Base-by-base conservation (phyloP, 1,140 invertebrate species). In the Tribolium madens region DNA sequence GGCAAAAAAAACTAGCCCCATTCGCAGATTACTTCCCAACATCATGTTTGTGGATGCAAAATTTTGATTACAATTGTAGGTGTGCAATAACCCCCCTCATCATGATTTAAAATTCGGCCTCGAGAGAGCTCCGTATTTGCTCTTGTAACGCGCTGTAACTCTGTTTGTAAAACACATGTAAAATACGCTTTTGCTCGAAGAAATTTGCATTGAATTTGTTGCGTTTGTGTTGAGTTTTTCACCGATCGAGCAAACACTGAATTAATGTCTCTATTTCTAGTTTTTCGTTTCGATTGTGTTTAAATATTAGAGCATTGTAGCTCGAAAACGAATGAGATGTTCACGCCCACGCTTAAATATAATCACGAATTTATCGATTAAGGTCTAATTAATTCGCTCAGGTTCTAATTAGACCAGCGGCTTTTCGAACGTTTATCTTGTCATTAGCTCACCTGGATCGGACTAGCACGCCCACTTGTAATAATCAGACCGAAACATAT, bases 281-380 rank as follows among this genome's bases (percentile, higher is more conserved):
- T 26, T 21, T 71, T 50, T 21, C 21, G 46, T 18, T 72, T 48
- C 9, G 5, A 47, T 17, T n/a, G 36, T 48, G 21, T 26, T 26
- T 10, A 17, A 21, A 71, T 71, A 69, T 69, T 69, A 42, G 12
- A 17, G 36, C 12, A 71, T 52, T 52, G 46, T 50, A 46, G 14
- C 7, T 52, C 47, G 36, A 36, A 72, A 72, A 72, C 70, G 42
- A 72, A 72, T 72, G 70, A 72, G 70, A 72, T 72, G 70, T 72
- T 72, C 48, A 17, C 76, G 76, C 76, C 76, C 70, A 73, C 76
- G 36, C 70, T 73, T 64, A 36, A 73, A 73, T 50, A 73, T 47
- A 73, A 72, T 77, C 76, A 77, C 76, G 76, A 77, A 68, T 77
- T 77, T 68, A 77, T 77, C 76, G 76, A 77, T 77, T 77, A 68